Evolutionary conservation across 37 sponge, comb jelly and placozoan species (phyloP), one percentile per base, ranked within the genome.

Genomic region (Spongia lamella): DNA sequence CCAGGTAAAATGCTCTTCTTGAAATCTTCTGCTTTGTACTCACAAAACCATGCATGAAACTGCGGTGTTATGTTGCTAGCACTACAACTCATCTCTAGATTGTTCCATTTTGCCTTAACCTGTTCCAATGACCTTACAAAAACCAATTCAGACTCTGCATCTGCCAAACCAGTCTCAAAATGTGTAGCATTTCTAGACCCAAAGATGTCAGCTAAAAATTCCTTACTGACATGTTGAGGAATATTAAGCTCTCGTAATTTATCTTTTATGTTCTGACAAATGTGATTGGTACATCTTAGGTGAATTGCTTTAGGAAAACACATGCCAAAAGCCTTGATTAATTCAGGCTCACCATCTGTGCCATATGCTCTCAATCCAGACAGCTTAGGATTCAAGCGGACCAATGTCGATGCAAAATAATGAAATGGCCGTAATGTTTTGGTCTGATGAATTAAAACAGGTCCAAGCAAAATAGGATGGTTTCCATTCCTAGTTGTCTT

Each of bases 311-410:
- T 2, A 1, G 70, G 69, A 31, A 79, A 79, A 1, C 29, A 36
- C 19, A 67, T 6, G 47, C 21, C 1, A 24, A 79, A 79, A 2
- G 80, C 80, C 24, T 79, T 79, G 56, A 79, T 79, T 7, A 79
- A 36, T 29, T 68, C 80, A 38, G 70, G 59, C 30, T 79, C 80
- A n/a, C 80, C 80, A 56, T 79, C 80, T 26, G 61, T 79, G 43
- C 80, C 80, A 57, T 56, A 79, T 1, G 80, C 60, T 47, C 55
- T 67, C 5, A 79, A 1, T 5, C 38, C 35, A 5, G 7, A 16
- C 20, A 69, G 70, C 13, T 35, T 19, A 29, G 80, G 70, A 30
- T 69, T 79, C 0, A 79, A 33, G 1, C 80, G 0, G 13, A 79
- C 25, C 14, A 69, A 22, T 29, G 62, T 79, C 7, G 80, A 79